Evolutionary conservation across 2,888 invertebrate genomes (phyloP), one percentile per base, ranked within the genome.

Genomic region (Cryptus viduatorius): DNA sequence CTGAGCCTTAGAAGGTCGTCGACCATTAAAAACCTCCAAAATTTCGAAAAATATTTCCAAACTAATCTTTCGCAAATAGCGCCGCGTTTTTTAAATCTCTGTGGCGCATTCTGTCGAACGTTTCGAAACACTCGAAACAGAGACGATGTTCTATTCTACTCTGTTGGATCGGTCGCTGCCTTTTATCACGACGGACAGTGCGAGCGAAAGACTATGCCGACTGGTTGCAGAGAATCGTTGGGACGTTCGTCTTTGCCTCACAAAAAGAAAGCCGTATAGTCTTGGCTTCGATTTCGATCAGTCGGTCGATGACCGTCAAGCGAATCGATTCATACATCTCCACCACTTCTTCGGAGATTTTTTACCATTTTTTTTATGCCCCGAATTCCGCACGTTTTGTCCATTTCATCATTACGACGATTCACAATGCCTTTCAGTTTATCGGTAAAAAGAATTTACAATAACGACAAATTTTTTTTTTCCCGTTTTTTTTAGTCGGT

Each of bases 71-170:
- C 10, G 4, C 29, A 24, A 24, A 24, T 24, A 24, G 0, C 24
- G 24, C 1, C 24, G 24, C 24, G 24, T n/a, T 12, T 10, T 48
- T 48, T n/a, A 4, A n/a, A 48, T 37, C 12, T 48, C 48, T 14
- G 79, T 79, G 46, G 79, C 72, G 79, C 79, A 67, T 19, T 73
- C 79, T 79, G 31, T 67, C n/a, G 65, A 42, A 65, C 65, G 16
- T 14, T 16, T 37, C 10, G 19, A 42, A 65, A 42, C 65, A 14
- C 42, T 10, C n/a, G n/a, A n/a, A 19, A 0, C 59, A n/a, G 16
- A 16, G 16, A 1, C 5, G 19, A 42, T 5, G 19, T 37, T 61
- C 37, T 31, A 14, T 1, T 1, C 37, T 16, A 42, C 65, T 65
- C 65, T n/a, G 65, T 42, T 42, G 65, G 42, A 42, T 65, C n/a